Evolutionary conservation across 2,113 vertebrate genomes (phyloP).

Genomic region (Recurvirostra avosetta): DNA sequence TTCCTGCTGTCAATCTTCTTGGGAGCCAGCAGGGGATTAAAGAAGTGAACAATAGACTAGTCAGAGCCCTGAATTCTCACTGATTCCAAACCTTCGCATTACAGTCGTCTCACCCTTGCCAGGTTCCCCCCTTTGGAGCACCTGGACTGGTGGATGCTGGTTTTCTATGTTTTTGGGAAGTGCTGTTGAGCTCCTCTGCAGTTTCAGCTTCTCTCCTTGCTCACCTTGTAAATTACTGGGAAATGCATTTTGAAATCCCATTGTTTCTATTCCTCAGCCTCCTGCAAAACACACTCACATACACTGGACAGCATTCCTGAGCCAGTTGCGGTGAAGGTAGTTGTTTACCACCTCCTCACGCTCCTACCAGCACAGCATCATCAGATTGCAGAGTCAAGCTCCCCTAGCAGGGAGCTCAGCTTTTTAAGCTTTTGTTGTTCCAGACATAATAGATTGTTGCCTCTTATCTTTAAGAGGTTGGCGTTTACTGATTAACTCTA

Average conservation of each 20-base stretch:
- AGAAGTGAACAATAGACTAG: slow-evolving; percentile 17
- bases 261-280: background rate
- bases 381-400: background rate
- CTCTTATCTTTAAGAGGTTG: background rate
- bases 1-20: slow-evolving; percentile 25
- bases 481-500: background rate
- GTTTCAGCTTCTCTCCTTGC: background rate
- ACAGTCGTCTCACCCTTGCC: background rate
- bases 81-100: background rate
- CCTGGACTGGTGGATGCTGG: background rate
- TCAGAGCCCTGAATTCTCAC: background rate
- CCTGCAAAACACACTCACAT: background rate
- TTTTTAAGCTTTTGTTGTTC: background rate
- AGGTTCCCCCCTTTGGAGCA: background rate
- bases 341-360: background rate
- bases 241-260: background rate
- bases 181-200: background rate
- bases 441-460: slow-evolving; percentile 10
- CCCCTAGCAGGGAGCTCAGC: background rate
- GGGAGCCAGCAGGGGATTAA: slow-evolving; percentile 29
- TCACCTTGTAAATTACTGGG: background rate
- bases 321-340: background rate
- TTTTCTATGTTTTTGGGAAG: background rate
- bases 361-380: background rate
- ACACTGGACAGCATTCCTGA: background rate